Conservation (phyloP, 2,888 invertebrate species). For the Lasiommata megera region DNA sequence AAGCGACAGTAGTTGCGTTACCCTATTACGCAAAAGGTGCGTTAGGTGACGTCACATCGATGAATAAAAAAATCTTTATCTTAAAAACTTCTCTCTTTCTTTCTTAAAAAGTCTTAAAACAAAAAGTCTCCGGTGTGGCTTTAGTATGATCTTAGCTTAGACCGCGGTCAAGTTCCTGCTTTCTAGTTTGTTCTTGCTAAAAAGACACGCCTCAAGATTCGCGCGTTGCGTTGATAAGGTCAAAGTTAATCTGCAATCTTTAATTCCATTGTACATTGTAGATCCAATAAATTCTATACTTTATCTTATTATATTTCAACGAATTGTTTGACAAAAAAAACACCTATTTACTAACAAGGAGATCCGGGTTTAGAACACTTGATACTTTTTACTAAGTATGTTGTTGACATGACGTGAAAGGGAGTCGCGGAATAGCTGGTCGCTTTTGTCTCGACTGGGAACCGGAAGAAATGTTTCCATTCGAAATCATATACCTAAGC, state of each 20-base stretch:
- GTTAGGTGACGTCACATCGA: no score
- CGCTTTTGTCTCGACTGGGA: neutral
- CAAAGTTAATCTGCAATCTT: constrained; percentile 19
- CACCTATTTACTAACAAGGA: constrained; percentile 6
- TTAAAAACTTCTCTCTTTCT: no score
- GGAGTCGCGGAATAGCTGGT: neutral
- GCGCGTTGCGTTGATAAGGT: constrained; percentile 21
- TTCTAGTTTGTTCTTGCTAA: constrained; percentile 36
- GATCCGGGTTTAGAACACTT: constrained; percentile 11
- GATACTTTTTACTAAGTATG: neutral
- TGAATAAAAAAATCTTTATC: no score
- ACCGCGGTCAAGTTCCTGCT: constrained; percentile 39
- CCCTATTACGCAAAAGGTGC: no score
- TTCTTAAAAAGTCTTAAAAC: neutral
- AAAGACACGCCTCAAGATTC: constrained; percentile 18
- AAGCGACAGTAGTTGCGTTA: no score
- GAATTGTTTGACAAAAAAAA: neutral
- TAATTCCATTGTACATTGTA: constrained; percentile 21
- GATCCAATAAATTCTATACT: constrained; percentile 5
- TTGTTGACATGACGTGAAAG: constrained; percentile 6
- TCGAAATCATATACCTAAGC: neutral
- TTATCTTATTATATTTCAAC: constrained; percentile 2
- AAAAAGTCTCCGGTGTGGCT: neutral
- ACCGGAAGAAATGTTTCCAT: neutral
- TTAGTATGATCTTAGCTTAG: neutral